Percentiles rank a stretch among this genome's conserved stretches.
Evolutionary conservation across 2,113 vertebrate genomes (phyloP).

Genomic region (Nicator chloris): DNA sequence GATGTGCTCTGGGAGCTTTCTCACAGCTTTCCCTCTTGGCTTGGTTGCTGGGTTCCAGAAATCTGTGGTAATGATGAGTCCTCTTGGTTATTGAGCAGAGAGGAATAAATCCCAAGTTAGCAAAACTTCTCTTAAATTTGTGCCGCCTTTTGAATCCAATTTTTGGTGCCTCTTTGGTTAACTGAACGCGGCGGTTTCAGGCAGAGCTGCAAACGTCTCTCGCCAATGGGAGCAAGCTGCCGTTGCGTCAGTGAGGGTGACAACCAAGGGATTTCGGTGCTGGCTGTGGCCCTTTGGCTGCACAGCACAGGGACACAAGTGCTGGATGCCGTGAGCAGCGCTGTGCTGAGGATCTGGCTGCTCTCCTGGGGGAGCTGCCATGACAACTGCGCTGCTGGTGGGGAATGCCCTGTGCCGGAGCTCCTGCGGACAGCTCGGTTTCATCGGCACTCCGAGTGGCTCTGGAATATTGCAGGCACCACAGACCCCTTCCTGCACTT

Average conservation of each 20-base stretch:
- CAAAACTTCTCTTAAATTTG: background rate
- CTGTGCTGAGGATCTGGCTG: background rate
- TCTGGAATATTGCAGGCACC: slow-evolving; percentile 20
- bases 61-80: background rate
- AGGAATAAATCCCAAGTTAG: background rate
- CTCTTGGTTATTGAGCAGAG: background rate
- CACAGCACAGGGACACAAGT: background rate
- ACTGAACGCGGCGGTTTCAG: background rate
- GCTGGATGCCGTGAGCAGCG: background rate
- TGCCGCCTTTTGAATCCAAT: background rate
- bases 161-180: background rate
- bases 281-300: background rate
- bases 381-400: slow-evolving; percentile 46
- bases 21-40: background rate
- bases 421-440: slow-evolving; percentile 6
- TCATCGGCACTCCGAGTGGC: slow-evolving; percentile 50
- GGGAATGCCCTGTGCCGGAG: background rate
- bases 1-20: background rate
- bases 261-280: background rate
- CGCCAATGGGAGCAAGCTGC: background rate
- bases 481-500: background rate
- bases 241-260: background rate
- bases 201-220: background rate
- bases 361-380: slow-evolving; percentile 60
- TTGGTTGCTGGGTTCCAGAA: background rate